Percentiles rank a stretch among this genome's conserved stretches.
phyloP scores from a whole-genome alignment of 2,797 vertebrate species.

The Pangasius sanitwongsei region DNA sequence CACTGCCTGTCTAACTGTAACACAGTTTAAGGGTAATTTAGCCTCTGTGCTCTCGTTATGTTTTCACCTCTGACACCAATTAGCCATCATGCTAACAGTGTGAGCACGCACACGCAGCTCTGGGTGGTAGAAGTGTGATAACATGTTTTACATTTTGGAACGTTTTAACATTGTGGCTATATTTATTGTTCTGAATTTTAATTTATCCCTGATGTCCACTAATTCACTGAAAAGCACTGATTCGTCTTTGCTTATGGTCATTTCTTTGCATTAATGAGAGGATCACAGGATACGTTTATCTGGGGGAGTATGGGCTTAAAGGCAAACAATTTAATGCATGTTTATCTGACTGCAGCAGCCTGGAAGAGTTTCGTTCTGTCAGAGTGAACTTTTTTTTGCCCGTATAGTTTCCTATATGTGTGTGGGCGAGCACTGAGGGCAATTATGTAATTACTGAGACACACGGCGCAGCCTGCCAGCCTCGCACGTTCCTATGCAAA shows the following conservation, averaged over 20 bases:
- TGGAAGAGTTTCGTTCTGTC: neutral
- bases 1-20: slow-evolving; percentile 12
- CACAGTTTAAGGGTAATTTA: neutral
- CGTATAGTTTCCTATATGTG: slow-evolving; percentile 28
- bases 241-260: neutral
- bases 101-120: neutral
- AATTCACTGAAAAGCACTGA: too few species aligned
- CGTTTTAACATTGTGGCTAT: neutral
- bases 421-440: slow-evolving; percentile 38
- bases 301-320: neutral
- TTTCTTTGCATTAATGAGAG: neutral
- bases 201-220: neutral
- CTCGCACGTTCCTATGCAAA: slow-evolving; percentile 39
- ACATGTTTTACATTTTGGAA: neutral
- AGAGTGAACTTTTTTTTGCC: neutral
- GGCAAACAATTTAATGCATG: slow-evolving; percentile 13
- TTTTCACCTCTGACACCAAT: slow-evolving; percentile 42
- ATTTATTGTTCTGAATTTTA: neutral
- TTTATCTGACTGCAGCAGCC: slow-evolving; percentile 19
- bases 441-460: slow-evolving; percentile 54
- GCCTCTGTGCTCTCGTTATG: neutral
- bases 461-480: slow-evolving; percentile 33
- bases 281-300: neutral
- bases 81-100: slow-evolving; percentile 18
- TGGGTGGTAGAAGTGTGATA: neutral